Conservation (phyloP, 2,797 vertebrate species). For the Lacerta viridis region DNA sequence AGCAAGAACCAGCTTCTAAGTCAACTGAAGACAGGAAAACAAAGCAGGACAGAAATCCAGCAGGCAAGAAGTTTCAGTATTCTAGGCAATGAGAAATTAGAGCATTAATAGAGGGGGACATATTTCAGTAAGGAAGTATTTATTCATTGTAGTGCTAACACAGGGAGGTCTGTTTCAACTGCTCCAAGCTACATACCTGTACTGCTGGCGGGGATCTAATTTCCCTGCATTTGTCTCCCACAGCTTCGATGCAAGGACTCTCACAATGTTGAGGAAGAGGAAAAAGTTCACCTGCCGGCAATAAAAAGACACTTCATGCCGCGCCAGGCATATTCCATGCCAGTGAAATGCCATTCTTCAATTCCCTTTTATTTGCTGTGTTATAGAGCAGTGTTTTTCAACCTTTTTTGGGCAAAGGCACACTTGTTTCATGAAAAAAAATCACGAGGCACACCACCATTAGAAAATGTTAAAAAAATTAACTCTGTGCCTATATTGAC, state of each 20-base stretch:
- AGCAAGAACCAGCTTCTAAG: background rate
- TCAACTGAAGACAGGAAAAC: background rate
- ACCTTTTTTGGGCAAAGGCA: too few relatives aligned
- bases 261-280: slow-evolving; percentile 96
- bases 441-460: too few relatives aligned
- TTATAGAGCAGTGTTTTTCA: too few relatives aligned
- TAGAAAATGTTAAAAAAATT: too few relatives aligned
- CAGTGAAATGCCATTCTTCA: background rate
- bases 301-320: background rate
- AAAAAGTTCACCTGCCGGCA: slow-evolving; percentile 93
- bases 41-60: background rate
- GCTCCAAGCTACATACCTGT: slow-evolving; percentile 84
- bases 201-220: slow-evolving; percentile 94
- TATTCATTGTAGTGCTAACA: background rate
- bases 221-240: slow-evolving; percentile 94
- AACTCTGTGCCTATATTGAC: too few relatives aligned
- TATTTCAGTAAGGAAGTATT: background rate
- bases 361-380: background rate
- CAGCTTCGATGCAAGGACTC: slow-evolving; percentile 95
- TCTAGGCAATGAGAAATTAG: background rate
- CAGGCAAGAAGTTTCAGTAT: background rate
- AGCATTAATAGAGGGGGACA: background rate
- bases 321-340: background rate
- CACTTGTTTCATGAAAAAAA: too few relatives aligned
- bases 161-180: background rate